Evolutionary conservation across 2,888 invertebrate genomes (phyloP).

Genomic region (Trileptium ribeirensis): DNA sequence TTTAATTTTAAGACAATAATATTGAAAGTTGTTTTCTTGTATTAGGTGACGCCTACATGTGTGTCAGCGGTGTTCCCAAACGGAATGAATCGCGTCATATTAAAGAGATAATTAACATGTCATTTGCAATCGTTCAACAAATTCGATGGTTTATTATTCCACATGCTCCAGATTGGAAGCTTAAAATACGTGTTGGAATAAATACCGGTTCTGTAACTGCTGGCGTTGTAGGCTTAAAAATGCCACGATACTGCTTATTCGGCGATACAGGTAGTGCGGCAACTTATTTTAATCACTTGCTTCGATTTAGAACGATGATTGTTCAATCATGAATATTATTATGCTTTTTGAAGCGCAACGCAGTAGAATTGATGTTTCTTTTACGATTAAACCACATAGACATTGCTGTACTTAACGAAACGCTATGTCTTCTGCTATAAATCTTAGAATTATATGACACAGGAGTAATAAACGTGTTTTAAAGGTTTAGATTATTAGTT

Average conservation of each 20-base stretch:
- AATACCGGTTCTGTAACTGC: constrained; percentile 8
- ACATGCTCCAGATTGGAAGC: background rate
- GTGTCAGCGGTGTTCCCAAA: background rate
- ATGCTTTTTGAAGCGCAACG: no score
- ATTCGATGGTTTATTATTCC: background rate
- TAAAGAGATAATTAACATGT: background rate
- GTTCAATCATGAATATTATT: no score
- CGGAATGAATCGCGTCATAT: background rate
- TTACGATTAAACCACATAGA: no score
- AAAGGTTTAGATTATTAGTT: no score
- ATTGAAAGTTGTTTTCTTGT: background rate
- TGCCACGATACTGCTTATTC: constrained; percentile 14
- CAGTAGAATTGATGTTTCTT: no score
- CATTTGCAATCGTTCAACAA: background rate
- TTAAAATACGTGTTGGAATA: background rate
- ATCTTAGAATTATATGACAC: no score
- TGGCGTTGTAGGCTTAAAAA: constrained; percentile 13
- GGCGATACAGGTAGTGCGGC: constrained; percentile 13
- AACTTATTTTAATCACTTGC: no score
- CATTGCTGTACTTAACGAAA: no score
- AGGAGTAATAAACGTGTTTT: no score
- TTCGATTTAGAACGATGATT: no score
- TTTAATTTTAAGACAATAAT: background rate
- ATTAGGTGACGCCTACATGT: constrained; percentile 5
- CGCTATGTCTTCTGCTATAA: no score